phyloP scores from a whole-genome alignment of 1,140 invertebrate species.

The Zaprionus lachaisei region DNA sequence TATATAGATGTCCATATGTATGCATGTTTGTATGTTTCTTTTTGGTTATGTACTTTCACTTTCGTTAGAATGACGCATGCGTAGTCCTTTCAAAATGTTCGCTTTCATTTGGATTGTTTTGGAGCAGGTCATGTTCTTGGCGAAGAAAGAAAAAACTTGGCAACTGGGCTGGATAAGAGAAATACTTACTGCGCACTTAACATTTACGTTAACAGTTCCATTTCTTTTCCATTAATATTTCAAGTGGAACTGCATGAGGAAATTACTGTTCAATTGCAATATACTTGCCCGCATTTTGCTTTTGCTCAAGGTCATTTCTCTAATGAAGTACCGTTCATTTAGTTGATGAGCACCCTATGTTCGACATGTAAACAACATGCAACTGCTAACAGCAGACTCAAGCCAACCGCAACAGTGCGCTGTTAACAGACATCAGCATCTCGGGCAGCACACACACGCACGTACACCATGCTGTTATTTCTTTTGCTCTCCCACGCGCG shows the following conservation, averaged over 20 bases:
- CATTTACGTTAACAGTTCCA: slow-evolving; percentile 20
- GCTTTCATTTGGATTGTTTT: slow-evolving; percentile 25
- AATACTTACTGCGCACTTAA: slow-evolving; percentile 36
- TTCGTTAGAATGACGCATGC: slow-evolving; percentile 62
- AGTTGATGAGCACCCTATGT: slow-evolving; percentile 21
- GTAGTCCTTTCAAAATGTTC: slow-evolving; percentile 21
- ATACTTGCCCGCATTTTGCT: not conserved
- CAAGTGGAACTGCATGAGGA: not conserved
- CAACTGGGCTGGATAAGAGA: not conserved
- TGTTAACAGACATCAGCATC: slow-evolving; percentile 39
- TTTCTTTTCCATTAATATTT: slow-evolving; percentile 24
- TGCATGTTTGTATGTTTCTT: slow-evolving; percentile 28
- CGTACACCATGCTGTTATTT: not conserved
- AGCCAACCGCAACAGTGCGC: slow-evolving; percentile 21
- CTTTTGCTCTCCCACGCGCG: slow-evolving; percentile 24
- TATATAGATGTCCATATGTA: not conserved
- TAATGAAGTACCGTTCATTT: slow-evolving; percentile 41
- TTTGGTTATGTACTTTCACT: slow-evolving; percentile 65
- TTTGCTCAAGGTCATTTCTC: slow-evolving; percentile 34
- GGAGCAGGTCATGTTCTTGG: slow-evolving; percentile 3
- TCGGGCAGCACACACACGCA: not conserved
- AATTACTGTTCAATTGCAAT: slow-evolving; percentile 45
- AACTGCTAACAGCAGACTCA: not conserved
- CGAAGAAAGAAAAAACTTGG: not conserved
- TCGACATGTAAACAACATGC: slow-evolving; percentile 19